phyloP scores from a whole-genome alignment of 2,113 vertebrate species.

The Crocuta crocuta region DNA sequence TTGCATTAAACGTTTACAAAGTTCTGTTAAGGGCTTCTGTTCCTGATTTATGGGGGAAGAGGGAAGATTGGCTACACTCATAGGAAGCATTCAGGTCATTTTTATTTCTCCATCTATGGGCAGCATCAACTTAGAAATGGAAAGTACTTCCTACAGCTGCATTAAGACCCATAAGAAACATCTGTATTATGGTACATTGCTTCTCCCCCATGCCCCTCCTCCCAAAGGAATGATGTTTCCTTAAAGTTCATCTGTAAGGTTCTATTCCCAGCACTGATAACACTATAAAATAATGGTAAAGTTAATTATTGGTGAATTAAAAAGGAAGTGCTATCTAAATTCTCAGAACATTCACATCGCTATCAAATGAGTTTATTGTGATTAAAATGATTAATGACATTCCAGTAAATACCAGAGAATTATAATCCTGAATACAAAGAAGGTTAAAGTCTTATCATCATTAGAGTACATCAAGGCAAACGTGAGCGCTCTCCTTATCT shows the following conservation, averaged over 20 bases:
- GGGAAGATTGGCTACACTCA: neutral
- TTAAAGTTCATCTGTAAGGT: constrained; percentile 57
- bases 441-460: constrained; percentile 61
- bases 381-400: constrained; percentile 78
- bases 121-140: neutral
- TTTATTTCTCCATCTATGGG: neutral
- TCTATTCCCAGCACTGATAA: constrained; percentile 63
- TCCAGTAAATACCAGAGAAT: constrained; percentile 72
- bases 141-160: neutral
- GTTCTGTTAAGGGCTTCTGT: neutral
- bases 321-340: constrained; percentile 74
- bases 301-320: constrained; percentile 80
- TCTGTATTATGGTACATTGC: neutral
- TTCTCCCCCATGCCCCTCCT: neutral
- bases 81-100: neutral
- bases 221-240: neutral
- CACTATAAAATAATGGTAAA: constrained; percentile 72
- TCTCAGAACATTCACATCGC: constrained; percentile 59
- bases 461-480: constrained; percentile 39
- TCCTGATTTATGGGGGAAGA: neutral
- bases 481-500: neutral
- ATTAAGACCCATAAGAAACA: neutral
- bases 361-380: constrained; percentile 75
- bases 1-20: neutral
- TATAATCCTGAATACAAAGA: constrained; percentile 70